Base-by-base conservation (phyloP, 35 echinoderm and acorn worm genomes). In the Lytechinus variegatus region DNA sequence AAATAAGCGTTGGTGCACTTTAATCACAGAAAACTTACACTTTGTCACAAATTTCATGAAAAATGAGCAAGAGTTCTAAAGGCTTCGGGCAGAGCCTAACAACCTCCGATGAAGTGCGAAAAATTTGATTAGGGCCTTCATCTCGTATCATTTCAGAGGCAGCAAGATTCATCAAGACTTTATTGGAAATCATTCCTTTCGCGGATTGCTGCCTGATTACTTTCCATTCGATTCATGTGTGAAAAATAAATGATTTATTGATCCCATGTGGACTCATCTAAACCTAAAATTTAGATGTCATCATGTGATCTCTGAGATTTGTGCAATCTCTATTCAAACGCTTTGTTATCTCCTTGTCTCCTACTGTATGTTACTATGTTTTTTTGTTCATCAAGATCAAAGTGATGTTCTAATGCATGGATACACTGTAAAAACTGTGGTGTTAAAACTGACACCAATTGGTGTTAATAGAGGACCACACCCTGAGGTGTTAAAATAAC, bases 101-200 rank as follows among this genome's bases (percentile, higher is more conserved):
- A 21, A 24, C 66, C 19, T 24, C 66, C n/a, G 66, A 79, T 79
- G 66, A 79, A 79, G 66, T 79, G 66, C 66, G 21, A 79, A 79
- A 24, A 79, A 79, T 79, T 79, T 79, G 19, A 79, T 79, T 24
- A 79, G n/a, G n/a, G 66, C 66, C n/a, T 79, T 79, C 66, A 79
- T 24, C 14, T 79, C 66, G n/a, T 79, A 24, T 24, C 66, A n/a
- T 79, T 24, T 79, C 66, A 16, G 66, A 79, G 66, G 66, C 66
- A 24, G 16, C 66, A 8, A 79, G 66, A 79, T 79, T 24, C 3
- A 79, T 79, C 16, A 79, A 79, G 19, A n/a, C 66, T 79, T 79
- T 79, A 79, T 79, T 79, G 66, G 66, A 79, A 79, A 79, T 79
- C 66, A 79, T 79, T 79, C 66, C 66, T 79, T 24, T 79, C 14